phyloP scores from a whole-genome alignment of 2,113 vertebrate species.

The Lampris megalopsis region DNA sequence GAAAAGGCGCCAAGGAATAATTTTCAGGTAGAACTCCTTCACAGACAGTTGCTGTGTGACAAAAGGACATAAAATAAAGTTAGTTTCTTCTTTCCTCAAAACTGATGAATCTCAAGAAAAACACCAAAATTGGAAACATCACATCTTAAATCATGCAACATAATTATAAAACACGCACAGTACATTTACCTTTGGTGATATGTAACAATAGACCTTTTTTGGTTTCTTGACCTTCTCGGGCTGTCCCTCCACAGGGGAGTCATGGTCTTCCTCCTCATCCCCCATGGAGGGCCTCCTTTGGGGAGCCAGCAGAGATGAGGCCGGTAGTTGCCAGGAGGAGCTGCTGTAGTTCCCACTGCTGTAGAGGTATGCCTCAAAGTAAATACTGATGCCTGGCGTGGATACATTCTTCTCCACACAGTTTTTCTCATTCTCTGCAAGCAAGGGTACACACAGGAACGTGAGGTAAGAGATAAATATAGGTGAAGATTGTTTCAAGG shows the following conservation, averaged over 20 bases:
- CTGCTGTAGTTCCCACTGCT: conserved; percentile 89
- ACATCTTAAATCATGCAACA: not conserved
- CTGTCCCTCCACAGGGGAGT: conserved; percentile 91
- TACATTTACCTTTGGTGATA: conserved; percentile 93
- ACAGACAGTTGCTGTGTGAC: conserved; percentile 96
- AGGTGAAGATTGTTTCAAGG: too few relatives aligned
- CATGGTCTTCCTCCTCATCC: conserved; percentile 90
- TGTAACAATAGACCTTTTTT: conserved; percentile 99
- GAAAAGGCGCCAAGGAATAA: conserved; percentile 98
- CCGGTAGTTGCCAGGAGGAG: conserved; percentile 90
- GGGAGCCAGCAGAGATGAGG: conserved; percentile 85
- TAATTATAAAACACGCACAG: not conserved
- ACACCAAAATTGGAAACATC: not conserved
- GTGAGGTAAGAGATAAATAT: not conserved
- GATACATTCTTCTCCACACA: conserved; percentile 97
- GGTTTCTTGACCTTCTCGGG: conserved; percentile 97
- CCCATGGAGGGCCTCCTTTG: conserved; percentile 91
- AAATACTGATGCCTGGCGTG: conserved; percentile 95
- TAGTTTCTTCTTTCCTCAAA: not conserved
- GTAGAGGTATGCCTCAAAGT: conserved; percentile 98
- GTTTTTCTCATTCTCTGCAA: conserved; percentile 93
- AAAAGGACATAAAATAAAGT: not conserved
- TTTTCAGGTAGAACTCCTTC: conserved; percentile 99
- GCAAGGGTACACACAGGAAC: conserved; percentile 30
- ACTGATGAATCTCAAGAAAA: not conserved